Percentiles rank a stretch among this genome's conserved stretches.
Evolutionary conservation across 1,140 invertebrate species (phyloP).

Genomic region (Saccostrea echinata): DNA sequence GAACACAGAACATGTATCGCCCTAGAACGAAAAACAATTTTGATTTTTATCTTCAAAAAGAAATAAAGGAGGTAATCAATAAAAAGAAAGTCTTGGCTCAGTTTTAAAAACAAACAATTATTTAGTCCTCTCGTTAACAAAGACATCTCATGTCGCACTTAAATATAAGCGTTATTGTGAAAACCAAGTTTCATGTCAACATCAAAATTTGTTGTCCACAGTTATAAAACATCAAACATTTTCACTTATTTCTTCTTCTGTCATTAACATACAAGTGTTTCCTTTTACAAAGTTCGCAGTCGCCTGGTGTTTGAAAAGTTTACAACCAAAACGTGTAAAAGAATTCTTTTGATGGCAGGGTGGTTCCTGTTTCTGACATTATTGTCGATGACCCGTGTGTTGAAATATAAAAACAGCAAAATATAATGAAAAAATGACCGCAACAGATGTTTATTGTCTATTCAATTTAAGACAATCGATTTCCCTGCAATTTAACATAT

Average conservation of each 20-base stretch:
- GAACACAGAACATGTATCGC: no score
- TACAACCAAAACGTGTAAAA: neutral
- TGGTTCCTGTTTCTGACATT: neutral
- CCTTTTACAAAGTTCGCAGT: neutral
- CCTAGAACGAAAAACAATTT: no score
- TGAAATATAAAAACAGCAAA: neutral
- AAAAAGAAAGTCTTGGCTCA: no score
- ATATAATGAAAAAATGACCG: no score
- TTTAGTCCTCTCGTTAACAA: no score
- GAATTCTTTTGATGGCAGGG: conserved; percentile 5
- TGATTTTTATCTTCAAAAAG: no score
- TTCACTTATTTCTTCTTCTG: neutral
- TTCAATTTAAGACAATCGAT: no score
- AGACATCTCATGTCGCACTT: no score
- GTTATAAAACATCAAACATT: conserved; percentile 24
- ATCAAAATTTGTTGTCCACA: conserved; percentile 18
- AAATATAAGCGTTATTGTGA: neutral
- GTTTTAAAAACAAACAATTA: no score
- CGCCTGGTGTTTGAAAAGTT: neutral
- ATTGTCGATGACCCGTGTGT: neutral
- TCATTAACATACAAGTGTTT: conserved; percentile 27
- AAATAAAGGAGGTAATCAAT: no score
- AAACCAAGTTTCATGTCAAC: neutral
- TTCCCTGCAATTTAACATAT: no score
- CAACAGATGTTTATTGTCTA: no score